phyloP scores from a whole-genome alignment of 2,888 invertebrate species.

The Drosophila prostipennis region DNA sequence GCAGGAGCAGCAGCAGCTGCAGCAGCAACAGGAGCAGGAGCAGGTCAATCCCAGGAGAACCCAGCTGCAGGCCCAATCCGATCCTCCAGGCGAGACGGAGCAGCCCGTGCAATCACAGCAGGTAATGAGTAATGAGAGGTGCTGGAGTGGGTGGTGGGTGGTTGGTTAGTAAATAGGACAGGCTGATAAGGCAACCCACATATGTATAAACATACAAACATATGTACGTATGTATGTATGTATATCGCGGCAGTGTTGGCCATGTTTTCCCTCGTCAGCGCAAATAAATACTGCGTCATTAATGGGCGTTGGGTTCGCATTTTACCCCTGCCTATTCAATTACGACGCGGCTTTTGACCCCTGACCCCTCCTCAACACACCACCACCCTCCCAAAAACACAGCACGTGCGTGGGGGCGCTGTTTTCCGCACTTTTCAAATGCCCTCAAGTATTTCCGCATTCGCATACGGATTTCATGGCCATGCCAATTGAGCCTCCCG shows the following conservation, averaged over 20 bases:
- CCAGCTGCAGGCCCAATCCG: neutral
- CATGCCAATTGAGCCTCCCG: conserved; percentile 31
- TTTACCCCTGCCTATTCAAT: conserved; percentile 19
- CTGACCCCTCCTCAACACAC: neutral
- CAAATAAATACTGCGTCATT: conserved; percentile 43
- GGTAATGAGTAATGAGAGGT: conserved; percentile 17
- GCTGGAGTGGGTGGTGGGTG: conserved; percentile 1
- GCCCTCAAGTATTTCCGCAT: conserved; percentile 36
- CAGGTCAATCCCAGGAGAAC: neutral
- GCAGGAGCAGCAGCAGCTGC: conserved; percentile 15
- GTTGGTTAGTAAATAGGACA: conserved; percentile 17
- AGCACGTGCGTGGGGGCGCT: conserved; percentile 9
- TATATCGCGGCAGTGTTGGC: conserved; percentile 6
- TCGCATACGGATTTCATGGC: conserved; percentile 30
- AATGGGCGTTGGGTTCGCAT: conserved; percentile 11
- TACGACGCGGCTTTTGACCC: conserved; percentile 24
- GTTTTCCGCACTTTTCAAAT: conserved; percentile 33
- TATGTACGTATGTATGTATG: neutral
- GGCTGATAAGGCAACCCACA: conserved; percentile 27
- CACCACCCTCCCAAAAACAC: neutral
- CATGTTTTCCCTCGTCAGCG: conserved; percentile 18
- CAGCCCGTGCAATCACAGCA: conserved; percentile 15
- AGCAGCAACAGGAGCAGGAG: conserved; percentile 8
- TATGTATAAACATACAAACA: neutral
- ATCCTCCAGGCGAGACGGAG: conserved; percentile 1